Base-by-base conservation (phyloP, 2,888 invertebrate species). In the Archips crataeganus region DNA sequence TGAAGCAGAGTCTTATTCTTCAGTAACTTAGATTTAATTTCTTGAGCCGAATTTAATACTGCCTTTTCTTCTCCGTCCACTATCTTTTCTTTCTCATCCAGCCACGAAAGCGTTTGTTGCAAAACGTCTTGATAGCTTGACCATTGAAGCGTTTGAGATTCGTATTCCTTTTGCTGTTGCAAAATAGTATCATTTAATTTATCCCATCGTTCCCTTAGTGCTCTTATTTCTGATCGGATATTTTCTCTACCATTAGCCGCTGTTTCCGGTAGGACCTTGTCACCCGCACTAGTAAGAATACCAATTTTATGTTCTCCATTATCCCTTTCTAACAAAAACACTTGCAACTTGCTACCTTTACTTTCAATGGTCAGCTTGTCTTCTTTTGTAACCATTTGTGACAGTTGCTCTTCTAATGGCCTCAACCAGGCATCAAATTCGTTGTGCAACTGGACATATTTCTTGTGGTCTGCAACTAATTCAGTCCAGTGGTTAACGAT, bases 201-300 rank as follows among this genome's bases (percentile, higher is more conserved):
- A 82, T 99, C 99, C 98, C 98, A 99, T 84, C 97, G 95, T 84
- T 98, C 97, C 80, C 98, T 96, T 15, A 98, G 95, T 39, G 96
- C 95, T 82, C 98, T 95, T 73, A 99, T 93, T 86, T 98, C 98
- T 78, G 97, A 96, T n/a, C 99, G 96, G 71, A 99, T 97, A 69
- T 95, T 96, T 88, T 99, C 99, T 76, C 99, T 96, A 0, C 99
- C 99, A 80, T 97, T 96, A 0, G 99, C 97, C 10, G 98, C 98
- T 2, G 99, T 99, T 88, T 98, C 98, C 0, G 98, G 98, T 76
- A 98, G 95, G n/a, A 99, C 96, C 86, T 97, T 97, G 84, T 99
- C 99, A 2, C 98, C 98, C 0, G 97, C 95, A 3, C 96, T 95
- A 13, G 97, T 96, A 23, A 98, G 90, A 54, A 96, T 95, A 70